Evolutionary conservation across 2,113 vertebrate species (phyloP).

Genomic region (Eulemur macaco): DNA sequence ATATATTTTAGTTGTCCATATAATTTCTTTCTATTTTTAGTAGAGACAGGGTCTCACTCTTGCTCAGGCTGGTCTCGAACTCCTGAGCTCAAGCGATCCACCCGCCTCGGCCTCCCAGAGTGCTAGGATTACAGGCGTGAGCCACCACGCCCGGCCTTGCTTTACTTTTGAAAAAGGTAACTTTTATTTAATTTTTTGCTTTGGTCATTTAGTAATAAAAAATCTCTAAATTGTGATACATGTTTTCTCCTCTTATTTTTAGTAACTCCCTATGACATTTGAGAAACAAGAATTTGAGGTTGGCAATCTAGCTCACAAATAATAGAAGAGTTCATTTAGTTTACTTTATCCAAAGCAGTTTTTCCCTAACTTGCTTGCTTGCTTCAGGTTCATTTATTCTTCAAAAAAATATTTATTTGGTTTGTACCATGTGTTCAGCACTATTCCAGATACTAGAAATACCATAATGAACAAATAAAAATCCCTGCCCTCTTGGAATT

Average conservation of each 20-base stretch:
- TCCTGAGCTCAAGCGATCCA: too few relatives aligned
- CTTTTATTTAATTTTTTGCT: conserved; percentile 54
- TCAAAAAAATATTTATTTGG: conserved; percentile 32
- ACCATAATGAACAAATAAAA: conserved; percentile 19
- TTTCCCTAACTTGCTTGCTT: background rate
- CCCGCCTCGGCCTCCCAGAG: too few relatives aligned
- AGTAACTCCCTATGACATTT: conserved; percentile 66
- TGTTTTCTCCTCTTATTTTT: conserved; percentile 70
- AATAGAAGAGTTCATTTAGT: conserved; percentile 44
- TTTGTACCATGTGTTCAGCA: background rate
- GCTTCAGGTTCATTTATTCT: conserved; percentile 44
- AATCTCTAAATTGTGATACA: conserved; percentile 48
- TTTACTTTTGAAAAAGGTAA: conserved; percentile 49
- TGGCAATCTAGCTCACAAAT: conserved; percentile 54
- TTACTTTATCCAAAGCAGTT: conserved; percentile 5
- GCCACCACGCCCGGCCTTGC: background rate
- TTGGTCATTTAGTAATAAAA: conserved; percentile 54
- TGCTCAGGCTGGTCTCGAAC: too few relatives aligned
- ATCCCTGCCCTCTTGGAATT: background rate
- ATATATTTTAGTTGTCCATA: too few relatives aligned
- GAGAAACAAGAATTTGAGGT: conserved; percentile 61
- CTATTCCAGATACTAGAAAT: background rate
- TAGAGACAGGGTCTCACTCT: too few relatives aligned
- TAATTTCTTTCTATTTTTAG: too few relatives aligned
- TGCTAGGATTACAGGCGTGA: too few relatives aligned